Evolutionary conservation across 2,797 vertebrate genomes (phyloP).

Genomic region (Cynodonichthys magdalenae): DNA sequence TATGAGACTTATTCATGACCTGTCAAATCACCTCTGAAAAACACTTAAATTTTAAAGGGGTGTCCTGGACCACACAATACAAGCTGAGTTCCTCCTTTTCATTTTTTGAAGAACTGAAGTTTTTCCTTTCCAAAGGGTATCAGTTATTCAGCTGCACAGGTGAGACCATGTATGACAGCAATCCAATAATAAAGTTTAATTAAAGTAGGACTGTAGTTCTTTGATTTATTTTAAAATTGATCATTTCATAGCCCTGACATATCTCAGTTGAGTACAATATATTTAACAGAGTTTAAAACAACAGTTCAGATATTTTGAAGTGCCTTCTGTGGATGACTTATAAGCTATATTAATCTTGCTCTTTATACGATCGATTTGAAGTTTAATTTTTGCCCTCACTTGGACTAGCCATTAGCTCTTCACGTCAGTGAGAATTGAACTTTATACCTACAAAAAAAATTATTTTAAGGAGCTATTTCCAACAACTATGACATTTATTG

Average conservation of each 20-base stretch:
- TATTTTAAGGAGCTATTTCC: no score
- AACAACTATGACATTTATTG: no score
- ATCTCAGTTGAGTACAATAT: neutral
- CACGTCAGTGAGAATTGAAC: no score
- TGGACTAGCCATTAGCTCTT: no score
- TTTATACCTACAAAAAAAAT: no score
- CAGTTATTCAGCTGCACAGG: constrained; percentile 41
- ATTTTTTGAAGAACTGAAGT: constrained; percentile 18
- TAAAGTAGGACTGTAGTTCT: constrained; percentile 3
- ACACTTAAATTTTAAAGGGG: constrained; percentile 39
- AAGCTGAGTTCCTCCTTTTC: constrained; percentile 40
- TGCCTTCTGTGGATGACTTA: no score
- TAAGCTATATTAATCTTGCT: no score
- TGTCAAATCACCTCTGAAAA: constrained; percentile 35
- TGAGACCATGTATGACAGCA: constrained; percentile 45
- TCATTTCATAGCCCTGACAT: constrained; percentile 17
- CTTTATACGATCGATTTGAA: no score
- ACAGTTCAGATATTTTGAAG: no score
- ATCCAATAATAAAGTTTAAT: constrained; percentile 30
- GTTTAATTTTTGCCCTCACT: no score
- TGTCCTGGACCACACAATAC: constrained; percentile 12
- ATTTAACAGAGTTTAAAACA: no score
- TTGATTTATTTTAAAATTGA: constrained; percentile 32
- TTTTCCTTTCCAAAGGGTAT: constrained; percentile 1
- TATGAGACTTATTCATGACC: constrained; percentile 19